Evolutionary conservation across 2,797 vertebrate species (phyloP).

Genomic region (Psittacula derbiana): DNA sequence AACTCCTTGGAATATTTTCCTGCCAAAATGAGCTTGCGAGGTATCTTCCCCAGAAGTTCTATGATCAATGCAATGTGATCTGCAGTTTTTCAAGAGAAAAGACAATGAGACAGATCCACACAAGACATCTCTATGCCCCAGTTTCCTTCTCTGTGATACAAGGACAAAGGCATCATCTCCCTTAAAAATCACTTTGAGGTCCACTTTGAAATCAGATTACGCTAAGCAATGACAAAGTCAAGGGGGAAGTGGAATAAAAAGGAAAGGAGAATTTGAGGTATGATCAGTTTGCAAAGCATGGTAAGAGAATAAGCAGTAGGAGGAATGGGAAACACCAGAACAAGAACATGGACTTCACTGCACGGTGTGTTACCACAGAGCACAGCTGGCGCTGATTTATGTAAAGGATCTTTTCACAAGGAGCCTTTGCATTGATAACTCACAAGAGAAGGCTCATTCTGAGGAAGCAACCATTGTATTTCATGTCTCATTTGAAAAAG

Average conservation of each 20-base stretch:
- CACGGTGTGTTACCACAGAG: background rate
- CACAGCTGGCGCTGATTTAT: background rate
- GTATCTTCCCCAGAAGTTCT: slow-evolving; percentile 95
- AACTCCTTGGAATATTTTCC: slow-evolving; percentile 99
- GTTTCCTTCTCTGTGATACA: background rate
- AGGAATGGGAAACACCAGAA: background rate
- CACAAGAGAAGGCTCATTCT: background rate
- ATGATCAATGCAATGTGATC: slow-evolving; percentile 99
- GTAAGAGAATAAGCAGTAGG: background rate
- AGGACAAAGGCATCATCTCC: background rate
- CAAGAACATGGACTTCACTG: rapidly evolving
- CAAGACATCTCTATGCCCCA: background rate
- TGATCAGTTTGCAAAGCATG: background rate
- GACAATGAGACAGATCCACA: background rate
- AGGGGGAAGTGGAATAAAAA: background rate
- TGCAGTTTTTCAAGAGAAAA: slow-evolving; percentile 54
- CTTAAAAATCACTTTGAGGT: background rate
- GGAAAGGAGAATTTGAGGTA: background rate
- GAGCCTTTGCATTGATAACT: background rate
- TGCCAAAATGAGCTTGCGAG: slow-evolving; percentile 91
- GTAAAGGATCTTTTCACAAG: background rate
- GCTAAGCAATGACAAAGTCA: background rate
- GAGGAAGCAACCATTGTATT: background rate
- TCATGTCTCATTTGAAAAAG: background rate
- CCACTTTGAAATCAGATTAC: background rate